These are phyloP conservation scores for Propsilocerus akamusi DNA, from an alignment of 1,140 invertebrate genomes.

Conservation along the genomic window DNA sequence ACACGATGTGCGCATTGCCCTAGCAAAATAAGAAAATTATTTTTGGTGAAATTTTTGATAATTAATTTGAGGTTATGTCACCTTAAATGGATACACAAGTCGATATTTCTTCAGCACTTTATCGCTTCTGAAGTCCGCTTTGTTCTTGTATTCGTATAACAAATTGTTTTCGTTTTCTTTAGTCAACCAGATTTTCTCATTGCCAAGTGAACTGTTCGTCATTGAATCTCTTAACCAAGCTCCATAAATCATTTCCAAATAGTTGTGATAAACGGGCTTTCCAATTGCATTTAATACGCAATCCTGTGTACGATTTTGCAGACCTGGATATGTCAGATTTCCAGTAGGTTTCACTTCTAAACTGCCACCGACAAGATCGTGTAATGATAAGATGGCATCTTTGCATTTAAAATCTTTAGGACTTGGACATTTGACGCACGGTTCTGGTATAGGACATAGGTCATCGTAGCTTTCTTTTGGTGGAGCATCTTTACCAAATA, in stretches of 20 bases:
- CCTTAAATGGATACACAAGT: conserved; percentile 19
- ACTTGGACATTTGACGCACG: conserved; percentile 30
- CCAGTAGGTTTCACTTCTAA: conserved; percentile 36
- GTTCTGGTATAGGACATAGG: conserved; percentile 32
- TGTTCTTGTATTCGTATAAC: conserved; percentile 60
- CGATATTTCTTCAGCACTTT: conserved; percentile 22
- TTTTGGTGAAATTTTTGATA: not conserved
- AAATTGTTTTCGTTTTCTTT: conserved; percentile 46
- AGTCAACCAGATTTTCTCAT: conserved; percentile 70
- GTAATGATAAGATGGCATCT: conserved; percentile 31
- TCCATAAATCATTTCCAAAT: conserved; percentile 52
- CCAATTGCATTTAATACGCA: conserved; percentile 78
- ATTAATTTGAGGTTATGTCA: conserved; percentile 6
- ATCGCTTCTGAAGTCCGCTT: conserved; percentile 43
- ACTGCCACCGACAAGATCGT: conserved; percentile 25
- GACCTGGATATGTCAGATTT: conserved; percentile 32
- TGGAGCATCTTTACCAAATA: conserved; percentile 34
- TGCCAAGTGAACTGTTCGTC: conserved; percentile 33
- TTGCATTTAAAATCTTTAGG: conserved; percentile 33
- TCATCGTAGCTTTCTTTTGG: conserved; percentile 32
- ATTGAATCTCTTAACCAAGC: conserved; percentile 72
- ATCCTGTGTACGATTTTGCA: conserved; percentile 43
- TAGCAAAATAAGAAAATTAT: conserved; percentile 22
- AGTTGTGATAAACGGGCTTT: conserved; percentile 74
- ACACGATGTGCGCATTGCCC: conserved; percentile 82